A percentile compares a stretch with the other conserved stretches of the same genome.
phyloP scores from a whole-genome alignment of 2,113 vertebrate genomes.

The Aspidoscelis tigris region DNA sequence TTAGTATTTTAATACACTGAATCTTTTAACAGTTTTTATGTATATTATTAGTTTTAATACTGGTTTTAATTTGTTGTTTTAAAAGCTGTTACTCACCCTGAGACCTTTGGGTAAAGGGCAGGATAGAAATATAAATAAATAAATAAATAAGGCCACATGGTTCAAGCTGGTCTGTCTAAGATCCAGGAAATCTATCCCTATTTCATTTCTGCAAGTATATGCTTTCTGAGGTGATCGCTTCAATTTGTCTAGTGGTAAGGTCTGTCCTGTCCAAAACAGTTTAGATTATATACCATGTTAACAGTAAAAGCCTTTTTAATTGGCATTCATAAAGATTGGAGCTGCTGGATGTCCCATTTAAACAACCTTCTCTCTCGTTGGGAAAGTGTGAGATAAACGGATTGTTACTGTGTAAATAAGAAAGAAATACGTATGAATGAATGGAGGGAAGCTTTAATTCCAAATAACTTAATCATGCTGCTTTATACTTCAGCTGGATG shows the following conservation, averaged over 20 bases:
- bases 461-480: neutral
- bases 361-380: no score
- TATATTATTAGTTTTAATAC: no score
- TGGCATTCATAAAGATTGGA: no score
- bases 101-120: no score
- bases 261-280: neutral
- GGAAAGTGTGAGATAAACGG: no score
- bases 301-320: neutral
- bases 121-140: no score
- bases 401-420: no score
- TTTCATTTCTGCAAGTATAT: neutral
- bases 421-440: neutral
- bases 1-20: no score
- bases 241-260: neutral
- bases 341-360: no score
- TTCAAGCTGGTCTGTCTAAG: neutral
- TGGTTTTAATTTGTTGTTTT: no score
- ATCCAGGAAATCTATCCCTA: neutral
- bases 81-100: no score
- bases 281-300: neutral
- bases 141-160: neutral
- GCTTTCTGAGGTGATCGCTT: neutral
- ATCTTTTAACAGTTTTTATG: no score
- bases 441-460: conserved; percentile 10
- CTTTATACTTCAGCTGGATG: neutral